Percentiles rank a stretch among this genome's conserved stretches.
Conservation (phyloP, 2,888 invertebrate species). For the Parelbella ahira region DNA sequence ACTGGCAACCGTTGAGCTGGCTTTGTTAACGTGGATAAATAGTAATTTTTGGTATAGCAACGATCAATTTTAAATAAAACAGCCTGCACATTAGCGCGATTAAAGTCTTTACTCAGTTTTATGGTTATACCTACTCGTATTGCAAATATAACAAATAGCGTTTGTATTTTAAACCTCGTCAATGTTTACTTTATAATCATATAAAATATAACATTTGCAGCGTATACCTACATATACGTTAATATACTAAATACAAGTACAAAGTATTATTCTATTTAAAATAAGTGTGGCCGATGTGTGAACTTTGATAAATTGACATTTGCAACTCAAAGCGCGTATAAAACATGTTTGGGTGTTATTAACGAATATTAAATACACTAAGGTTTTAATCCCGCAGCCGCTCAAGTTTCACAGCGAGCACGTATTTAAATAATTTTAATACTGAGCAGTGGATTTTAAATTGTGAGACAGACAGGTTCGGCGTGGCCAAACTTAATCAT, state of each 20-base stretch:
- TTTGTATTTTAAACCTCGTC: no score
- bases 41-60: constrained; percentile 4
- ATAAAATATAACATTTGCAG: no score
- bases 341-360: constrained; percentile 7
- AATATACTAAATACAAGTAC: no score
- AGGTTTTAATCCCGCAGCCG: constrained; percentile 9
- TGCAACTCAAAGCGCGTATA: constrained; percentile 9
- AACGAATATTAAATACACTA: constrained; percentile 5
- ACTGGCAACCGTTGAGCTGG: constrained; percentile 9
- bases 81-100: constrained; percentile 2
- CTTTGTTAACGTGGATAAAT: constrained; percentile 11
- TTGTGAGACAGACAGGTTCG: constrained; percentile 46
- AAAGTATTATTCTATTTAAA: no score
- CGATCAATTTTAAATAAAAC: constrained; percentile 9
- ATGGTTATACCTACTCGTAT: no score
- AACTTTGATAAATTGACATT: not conserved
- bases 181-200: no score
- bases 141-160: no score
- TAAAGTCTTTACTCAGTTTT: no score
- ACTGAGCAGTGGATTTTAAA: constrained; percentile 11
- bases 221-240: no score
- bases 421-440: constrained; percentile 19
- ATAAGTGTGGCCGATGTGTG: no score
- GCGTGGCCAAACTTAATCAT: constrained; percentile 13
- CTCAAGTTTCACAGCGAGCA: constrained; percentile 5